Evolutionary conservation across 2,113 vertebrate genomes (phyloP).

Genomic region (Prionailurus viverrinus): DNA sequence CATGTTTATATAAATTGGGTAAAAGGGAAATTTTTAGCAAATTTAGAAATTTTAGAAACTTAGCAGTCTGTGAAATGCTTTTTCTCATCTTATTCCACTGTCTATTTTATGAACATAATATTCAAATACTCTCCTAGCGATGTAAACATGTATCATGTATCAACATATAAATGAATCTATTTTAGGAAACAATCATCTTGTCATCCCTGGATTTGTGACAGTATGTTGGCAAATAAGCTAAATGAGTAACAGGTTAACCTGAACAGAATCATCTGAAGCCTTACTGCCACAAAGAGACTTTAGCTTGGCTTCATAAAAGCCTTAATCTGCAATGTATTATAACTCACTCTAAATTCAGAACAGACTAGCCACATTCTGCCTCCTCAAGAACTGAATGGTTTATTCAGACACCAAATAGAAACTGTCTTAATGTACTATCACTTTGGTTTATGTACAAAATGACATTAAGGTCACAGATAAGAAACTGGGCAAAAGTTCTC

Average conservation of each 20-base stretch:
- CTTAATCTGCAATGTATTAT: not conserved
- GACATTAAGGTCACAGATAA: conserved; percentile 8
- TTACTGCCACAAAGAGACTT: not conserved
- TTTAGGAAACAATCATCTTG: conserved; percentile 22
- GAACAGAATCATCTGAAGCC: not conserved
- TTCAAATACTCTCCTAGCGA: conserved; percentile 36
- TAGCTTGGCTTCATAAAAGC: not conserved
- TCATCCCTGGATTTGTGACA: not conserved
- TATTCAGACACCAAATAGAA: not conserved
- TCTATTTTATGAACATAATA: conserved; percentile 26
- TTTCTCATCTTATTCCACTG: conserved; percentile 21
- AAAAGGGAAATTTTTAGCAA: conserved; percentile 34
- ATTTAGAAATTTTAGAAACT: not conserved
- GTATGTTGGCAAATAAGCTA: not conserved
- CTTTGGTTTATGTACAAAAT: conserved; percentile 31
- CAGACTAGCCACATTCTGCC: not conserved
- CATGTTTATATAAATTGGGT: not conserved
- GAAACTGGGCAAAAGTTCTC: not conserved
- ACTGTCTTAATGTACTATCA: not conserved
- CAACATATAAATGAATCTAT: conserved; percentile 17
- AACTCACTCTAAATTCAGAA: conserved; percentile 21
- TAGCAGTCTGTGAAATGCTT: not conserved
- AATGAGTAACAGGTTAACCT: not conserved
- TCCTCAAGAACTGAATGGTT: conserved; percentile 14
- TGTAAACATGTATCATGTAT: not conserved